A percentile compares a stretch with the other conserved stretches of the same genome.
Conservation (phyloP, 1,140 invertebrate species). For the Acromyrmex echinatior region DNA sequence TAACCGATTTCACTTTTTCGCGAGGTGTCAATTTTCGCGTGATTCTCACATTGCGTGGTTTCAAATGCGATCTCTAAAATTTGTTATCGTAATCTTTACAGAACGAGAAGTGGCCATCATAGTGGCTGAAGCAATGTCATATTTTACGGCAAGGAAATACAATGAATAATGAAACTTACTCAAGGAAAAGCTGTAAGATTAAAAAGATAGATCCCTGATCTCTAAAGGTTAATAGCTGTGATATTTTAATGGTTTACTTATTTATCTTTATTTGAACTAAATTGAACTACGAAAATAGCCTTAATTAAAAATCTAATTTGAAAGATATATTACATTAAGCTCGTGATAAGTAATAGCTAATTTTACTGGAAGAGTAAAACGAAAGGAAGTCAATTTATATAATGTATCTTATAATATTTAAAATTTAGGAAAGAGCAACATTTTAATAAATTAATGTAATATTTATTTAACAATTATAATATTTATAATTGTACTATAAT, state of each 20-base stretch:
- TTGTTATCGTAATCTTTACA: too few species aligned
- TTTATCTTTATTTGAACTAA: not conserved
- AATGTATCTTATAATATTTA: not conserved
- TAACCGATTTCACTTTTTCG: slow-evolving; percentile 5
- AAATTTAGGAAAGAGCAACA: not conserved
- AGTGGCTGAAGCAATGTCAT: too few species aligned
- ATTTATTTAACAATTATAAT: not conserved
- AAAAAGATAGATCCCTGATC: too few species aligned
- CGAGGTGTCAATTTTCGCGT: not conserved
- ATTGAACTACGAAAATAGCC: not conserved
- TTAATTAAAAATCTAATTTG: slow-evolving; percentile 15
- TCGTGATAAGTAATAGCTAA: not conserved
- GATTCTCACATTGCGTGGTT: not conserved
- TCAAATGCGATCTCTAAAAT: not conserved
- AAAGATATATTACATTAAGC: not conserved
- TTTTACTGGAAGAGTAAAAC: not conserved
- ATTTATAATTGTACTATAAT: not conserved
- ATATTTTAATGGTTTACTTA: not conserved
- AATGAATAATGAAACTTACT: too few species aligned
- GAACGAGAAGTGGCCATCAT: too few species aligned
- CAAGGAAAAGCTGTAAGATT: too few species aligned
- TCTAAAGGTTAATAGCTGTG: too few species aligned
- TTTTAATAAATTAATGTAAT: not conserved
- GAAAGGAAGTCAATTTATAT: not conserved
- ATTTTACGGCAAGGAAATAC: too few species aligned